Base-by-base conservation (phyloP, 2,888 invertebrate species). In the Phragmatobia fuliginosa region DNA sequence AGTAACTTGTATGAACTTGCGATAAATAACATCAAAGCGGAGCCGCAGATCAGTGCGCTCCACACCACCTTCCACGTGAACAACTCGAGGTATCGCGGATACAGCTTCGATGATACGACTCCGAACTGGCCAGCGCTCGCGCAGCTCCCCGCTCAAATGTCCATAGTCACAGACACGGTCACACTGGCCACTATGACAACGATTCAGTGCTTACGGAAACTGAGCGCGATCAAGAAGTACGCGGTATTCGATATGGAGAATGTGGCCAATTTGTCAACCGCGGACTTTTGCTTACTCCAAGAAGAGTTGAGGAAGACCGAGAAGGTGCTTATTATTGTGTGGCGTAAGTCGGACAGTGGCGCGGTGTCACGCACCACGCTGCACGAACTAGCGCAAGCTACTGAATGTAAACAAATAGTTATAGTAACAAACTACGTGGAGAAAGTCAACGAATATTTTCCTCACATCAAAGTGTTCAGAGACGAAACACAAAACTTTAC, bases 11-110 rank as follows among this genome's bases (percentile, higher is more conserved):
- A n/a, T n/a, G 38, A 62, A 33, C 8, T 25, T 16, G 25, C 38
- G 18, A 62, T 33, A n/a, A 62, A 62, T 14, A 33, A 45, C 32
- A 60, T 66, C 31, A 14, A 60, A 68, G 65, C 49, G 52, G 71
- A 67, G 60, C 68, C n/a, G 56, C 68, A n/a, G 66, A 69, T 67
- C 3, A 70, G 62, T 52, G 21, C 41, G 45, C 18, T 71, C 52
- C 45, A 70, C 11, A 38, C 71, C 58, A 58, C 45, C 8, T 70
- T 66, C 45, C 32, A 58, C 21, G 38, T 66, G 33, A 58, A n/a
- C 21, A 66, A 62, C 14, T n/a, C 62, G 28, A 62, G 49, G 32
- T 41, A 33, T 36, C 21, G 61, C 14, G 25, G 25, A 5, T 52
- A 52, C 25, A 52, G 25, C 3, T 52, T 52, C 25, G 11, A 25